A percentile compares a stretch with the other conserved stretches of the same genome.
Conservation (phyloP, 1,140 invertebrate genomes). For the Drosophila aff. region DNA sequence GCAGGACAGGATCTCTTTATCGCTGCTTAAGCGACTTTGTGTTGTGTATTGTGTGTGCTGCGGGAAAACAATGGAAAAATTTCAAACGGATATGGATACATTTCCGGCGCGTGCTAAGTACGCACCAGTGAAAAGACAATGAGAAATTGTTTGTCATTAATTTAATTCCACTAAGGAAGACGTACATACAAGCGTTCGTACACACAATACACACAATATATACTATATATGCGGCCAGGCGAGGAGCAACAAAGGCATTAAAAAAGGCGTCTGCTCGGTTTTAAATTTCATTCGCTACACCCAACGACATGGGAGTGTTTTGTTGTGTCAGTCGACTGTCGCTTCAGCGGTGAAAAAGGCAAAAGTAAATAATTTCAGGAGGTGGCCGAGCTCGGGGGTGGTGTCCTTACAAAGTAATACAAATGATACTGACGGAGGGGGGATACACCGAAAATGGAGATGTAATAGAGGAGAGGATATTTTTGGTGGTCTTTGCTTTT, state of each 20-base stretch:
- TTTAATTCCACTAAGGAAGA: conserved; percentile 65
- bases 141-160: conserved; percentile 80
- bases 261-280: conserved; percentile 53
- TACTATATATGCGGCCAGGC: conserved; percentile 9
- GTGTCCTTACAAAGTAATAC: conserved; percentile 37
- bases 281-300: conserved; percentile 67
- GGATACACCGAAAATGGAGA: not conserved
- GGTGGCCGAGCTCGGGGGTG: not conserved
- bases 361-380: conserved; percentile 41
- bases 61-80: conserved; percentile 68
- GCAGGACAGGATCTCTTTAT: conserved; percentile 33
- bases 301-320: conserved; percentile 42
- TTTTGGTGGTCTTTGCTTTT: not conserved
- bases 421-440: conserved; percentile 6
- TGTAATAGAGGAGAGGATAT: not conserved
- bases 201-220: conserved; percentile 17
- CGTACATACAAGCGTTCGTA: conserved; percentile 31
- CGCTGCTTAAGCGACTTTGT: conserved; percentile 31
- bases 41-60: conserved; percentile 8
- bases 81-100: conserved; percentile 73
- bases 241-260: conserved; percentile 20
- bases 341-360: conserved; percentile 29
- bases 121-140: conserved; percentile 63
- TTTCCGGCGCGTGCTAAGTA: conserved; percentile 74
- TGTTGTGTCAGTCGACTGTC: conserved; percentile 21